A percentile compares a stretch with the other conserved stretches of the same genome.
Evolutionary conservation across 2,113 vertebrate genomes (phyloP).

Genomic region (Ardeotis arabs): DNA sequence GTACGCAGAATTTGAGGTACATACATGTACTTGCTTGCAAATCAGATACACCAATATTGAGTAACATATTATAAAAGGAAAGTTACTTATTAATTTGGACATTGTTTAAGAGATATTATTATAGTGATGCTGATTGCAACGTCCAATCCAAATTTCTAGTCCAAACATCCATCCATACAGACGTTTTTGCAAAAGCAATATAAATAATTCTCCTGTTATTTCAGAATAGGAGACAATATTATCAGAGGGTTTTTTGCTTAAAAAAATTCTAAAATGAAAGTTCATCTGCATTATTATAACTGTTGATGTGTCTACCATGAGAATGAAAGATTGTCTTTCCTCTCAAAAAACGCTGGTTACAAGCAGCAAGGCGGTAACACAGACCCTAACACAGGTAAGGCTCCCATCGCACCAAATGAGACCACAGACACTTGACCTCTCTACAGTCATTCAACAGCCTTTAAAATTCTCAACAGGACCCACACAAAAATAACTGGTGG

Average conservation of each 20-base stretch:
- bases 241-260: background rate
- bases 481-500: background rate
- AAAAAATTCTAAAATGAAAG: background rate
- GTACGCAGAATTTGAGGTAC: background rate
- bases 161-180: background rate
- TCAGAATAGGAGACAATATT: background rate
- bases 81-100: background rate
- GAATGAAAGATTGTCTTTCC: background rate
- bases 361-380: background rate
- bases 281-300: background rate
- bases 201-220: background rate
- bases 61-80: background rate
- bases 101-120: background rate
- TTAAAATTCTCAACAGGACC: background rate
- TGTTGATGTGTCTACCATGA: background rate
- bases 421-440: background rate
- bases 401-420: background rate
- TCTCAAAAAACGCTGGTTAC: background rate
- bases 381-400: background rate
- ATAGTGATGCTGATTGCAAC: background rate
- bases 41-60: background rate
- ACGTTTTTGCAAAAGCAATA: background rate
- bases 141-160: background rate
- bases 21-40: background rate
- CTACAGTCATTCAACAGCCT: background rate